Percentiles rank a stretch among this genome's conserved stretches.
Evolutionary conservation across 2,113 vertebrate species (phyloP).

Genomic region (Toxotes jaculatrix): DNA sequence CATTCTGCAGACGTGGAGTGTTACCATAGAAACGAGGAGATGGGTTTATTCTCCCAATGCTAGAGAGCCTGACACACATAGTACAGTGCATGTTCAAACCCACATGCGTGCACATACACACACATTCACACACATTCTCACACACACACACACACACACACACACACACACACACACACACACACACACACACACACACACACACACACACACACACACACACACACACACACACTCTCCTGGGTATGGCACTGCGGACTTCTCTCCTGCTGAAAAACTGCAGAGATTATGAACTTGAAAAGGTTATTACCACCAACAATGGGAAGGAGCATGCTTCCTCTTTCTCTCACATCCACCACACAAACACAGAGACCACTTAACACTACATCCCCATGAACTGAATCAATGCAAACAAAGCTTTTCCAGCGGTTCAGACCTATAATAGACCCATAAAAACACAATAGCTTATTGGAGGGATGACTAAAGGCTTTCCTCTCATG

Average conservation of each 20-base stretch:
- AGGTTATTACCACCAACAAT: constrained; percentile 64
- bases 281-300: constrained; percentile 60
- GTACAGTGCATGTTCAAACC: constrained; percentile 50
- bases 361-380: constrained; percentile 21
- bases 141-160: constrained; percentile 22
- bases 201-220: constrained; percentile 18
- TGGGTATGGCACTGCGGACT: constrained; percentile 60
- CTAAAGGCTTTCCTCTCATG: neutral
- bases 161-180: constrained; percentile 17
- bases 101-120: constrained; percentile 12
- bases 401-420: constrained; percentile 37
- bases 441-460: neutral
- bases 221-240: constrained; percentile 22
- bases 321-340: constrained; percentile 70
- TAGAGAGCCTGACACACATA: constrained; percentile 47
- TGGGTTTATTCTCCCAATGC: constrained; percentile 75
- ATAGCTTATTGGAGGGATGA: neutral
- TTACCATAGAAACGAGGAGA: constrained; percentile 82
- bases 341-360: constrained; percentile 36
- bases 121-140: constrained; percentile 1
- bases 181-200: constrained; percentile 16
- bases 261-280: constrained; percentile 60
- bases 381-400: constrained; percentile 5
- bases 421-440: constrained; percentile 28
- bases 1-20: constrained; percentile 80